These are phyloP conservation scores for Scaptomyza montana DNA, from an alignment of 1,140 invertebrate species.

Conservation along the genomic window DNA sequence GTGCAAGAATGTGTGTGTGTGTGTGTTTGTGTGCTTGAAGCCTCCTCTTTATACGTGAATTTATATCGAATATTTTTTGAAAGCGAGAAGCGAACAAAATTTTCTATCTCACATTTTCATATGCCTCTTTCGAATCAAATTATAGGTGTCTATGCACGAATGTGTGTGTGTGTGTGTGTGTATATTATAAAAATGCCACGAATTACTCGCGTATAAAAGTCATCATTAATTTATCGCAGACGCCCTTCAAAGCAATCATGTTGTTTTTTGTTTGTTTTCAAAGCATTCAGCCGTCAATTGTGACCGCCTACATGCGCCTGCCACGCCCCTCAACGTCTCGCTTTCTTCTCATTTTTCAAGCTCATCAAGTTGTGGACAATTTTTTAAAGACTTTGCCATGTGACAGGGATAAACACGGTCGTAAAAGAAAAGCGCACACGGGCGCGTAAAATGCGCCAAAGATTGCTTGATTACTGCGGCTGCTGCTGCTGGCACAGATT, in stretches of 20 bases:
- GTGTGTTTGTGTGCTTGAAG: neutral
- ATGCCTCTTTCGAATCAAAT: conserved; percentile 73
- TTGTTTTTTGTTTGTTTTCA: conserved; percentile 61
- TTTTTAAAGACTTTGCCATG: conserved; percentile 67
- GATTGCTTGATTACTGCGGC: conserved; percentile 16
- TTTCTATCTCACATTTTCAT: conserved; percentile 60
- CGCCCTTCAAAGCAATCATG: conserved; percentile 60
- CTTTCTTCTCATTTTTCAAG: conserved; percentile 58
- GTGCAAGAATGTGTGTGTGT: neutral
- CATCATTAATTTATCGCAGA: conserved; percentile 80
- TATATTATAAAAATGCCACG: conserved; percentile 80
- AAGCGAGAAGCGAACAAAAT: conserved; percentile 62
- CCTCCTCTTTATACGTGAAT: neutral
- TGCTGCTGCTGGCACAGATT: conserved; percentile 46
- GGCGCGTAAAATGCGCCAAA: conserved; percentile 47
- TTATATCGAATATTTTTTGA: conserved; percentile 42
- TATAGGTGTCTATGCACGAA: conserved; percentile 58
- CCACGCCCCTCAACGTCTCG: conserved; percentile 13
- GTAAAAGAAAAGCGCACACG: conserved; percentile 41
- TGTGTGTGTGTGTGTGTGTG: conserved; percentile 29
- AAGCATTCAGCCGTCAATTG: conserved; percentile 58
- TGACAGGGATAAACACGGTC: conserved; percentile 80
- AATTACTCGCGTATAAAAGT: conserved; percentile 80
- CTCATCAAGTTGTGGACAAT: conserved; percentile 76
- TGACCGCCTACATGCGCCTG: conserved; percentile 2